Evolutionary conservation across 2,888 invertebrate genomes (phyloP).

Genomic region (Cheilosia vulpina): DNA sequence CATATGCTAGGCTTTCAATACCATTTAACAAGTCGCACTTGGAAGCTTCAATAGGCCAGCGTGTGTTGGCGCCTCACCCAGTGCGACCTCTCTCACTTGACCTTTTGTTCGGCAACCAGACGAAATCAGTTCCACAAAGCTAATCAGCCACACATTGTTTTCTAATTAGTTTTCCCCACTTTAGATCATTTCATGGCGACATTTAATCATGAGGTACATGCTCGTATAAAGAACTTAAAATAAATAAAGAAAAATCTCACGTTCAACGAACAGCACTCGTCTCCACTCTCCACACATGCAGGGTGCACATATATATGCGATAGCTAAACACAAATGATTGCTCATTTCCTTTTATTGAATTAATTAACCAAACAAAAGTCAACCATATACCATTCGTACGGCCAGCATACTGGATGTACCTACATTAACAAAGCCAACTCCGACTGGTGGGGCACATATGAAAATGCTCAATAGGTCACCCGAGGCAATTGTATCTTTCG

Average conservation of each 20-base stretch:
- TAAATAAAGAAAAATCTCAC: slow-evolving; percentile 41
- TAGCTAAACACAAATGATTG: slow-evolving; percentile 47
- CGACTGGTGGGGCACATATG: slow-evolving; percentile 11
- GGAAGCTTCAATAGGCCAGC: too few species aligned
- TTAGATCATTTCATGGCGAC: slow-evolving; percentile 40
- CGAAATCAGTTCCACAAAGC: slow-evolving; percentile 5
- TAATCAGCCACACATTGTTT: slow-evolving; percentile 16
- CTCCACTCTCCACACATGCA: slow-evolving; percentile 9
- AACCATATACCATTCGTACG: slow-evolving; percentile 47
- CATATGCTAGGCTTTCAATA: too few species aligned
- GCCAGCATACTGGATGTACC: slow-evolving; percentile 21
- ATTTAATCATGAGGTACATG: slow-evolving; percentile 24
- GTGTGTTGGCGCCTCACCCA: background rate
- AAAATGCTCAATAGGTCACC: slow-evolving; percentile 62
- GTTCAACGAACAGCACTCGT: slow-evolving; percentile 34
- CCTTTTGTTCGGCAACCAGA: background rate
- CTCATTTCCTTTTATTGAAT: slow-evolving; percentile 73
- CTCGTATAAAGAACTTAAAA: slow-evolving; percentile 21
- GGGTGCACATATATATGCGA: background rate
- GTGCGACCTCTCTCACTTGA: background rate
- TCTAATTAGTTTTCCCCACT: slow-evolving; percentile 50
- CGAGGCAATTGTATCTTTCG: slow-evolving; percentile 59
- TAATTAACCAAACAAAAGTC: slow-evolving; percentile 71
- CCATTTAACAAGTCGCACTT: too few species aligned
- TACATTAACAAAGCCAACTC: slow-evolving; percentile 55